phyloP scores from a whole-genome alignment of 2,797 vertebrate genomes.

The Erithacus rubecula region DNA sequence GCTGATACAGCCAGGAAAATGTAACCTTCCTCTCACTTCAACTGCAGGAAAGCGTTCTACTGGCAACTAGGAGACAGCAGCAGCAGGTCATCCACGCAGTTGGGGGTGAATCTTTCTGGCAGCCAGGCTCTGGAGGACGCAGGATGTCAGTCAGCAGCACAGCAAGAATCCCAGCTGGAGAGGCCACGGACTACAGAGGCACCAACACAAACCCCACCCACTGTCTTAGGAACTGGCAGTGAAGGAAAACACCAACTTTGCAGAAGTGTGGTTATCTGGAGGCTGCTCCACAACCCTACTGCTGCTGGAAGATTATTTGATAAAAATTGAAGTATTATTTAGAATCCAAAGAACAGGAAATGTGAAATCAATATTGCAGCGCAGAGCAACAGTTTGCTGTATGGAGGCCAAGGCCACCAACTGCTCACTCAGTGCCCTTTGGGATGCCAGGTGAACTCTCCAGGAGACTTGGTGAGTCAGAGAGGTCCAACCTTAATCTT shows the following conservation, averaged over 20 bases:
- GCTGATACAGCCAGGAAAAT: not conserved
- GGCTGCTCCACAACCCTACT: not conserved
- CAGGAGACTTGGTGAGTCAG: not conserved
- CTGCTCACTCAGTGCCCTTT: not conserved
- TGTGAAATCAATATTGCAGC: slow-evolving; percentile 48
- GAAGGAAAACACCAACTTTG: not conserved
- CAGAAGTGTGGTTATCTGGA: not conserved
- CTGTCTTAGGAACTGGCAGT: not conserved
- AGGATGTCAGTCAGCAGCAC: slow-evolving; percentile 12
- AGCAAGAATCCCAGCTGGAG: not conserved
- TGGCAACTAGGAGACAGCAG: slow-evolving; percentile 78
- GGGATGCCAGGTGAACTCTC: not conserved
- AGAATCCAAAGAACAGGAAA: slow-evolving; percentile 12
- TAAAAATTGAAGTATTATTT: slow-evolving; percentile 25
- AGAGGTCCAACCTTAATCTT: not conserved
- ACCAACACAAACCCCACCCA: not conserved
- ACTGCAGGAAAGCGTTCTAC: slow-evolving; percentile 90
- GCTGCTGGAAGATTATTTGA: not conserved
- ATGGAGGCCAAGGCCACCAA: not conserved
- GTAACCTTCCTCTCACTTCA: not conserved
- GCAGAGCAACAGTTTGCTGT: slow-evolving; percentile 31
- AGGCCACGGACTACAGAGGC: not conserved
- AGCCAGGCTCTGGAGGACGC: not conserved
- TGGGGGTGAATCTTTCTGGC: not conserved
- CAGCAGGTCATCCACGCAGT: not conserved